Evolutionary conservation across 1,140 invertebrate species (phyloP).

Genomic region (Centruroides sculpturatus): DNA sequence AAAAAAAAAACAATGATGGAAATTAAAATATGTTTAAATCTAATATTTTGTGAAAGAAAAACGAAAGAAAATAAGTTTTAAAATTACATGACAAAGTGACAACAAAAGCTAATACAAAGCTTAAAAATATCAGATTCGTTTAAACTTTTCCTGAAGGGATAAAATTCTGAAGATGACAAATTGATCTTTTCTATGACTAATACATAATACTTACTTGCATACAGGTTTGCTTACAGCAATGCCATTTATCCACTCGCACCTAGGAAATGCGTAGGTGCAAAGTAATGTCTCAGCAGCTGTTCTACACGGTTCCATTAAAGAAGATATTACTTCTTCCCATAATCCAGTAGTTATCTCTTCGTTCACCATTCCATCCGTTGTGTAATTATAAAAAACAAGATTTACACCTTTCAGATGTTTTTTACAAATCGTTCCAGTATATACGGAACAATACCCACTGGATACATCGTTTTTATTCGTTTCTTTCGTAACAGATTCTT

Average conservation of each 20-base stretch:
- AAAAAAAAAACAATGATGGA: no score
- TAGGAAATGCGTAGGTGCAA: conserved; percentile 82
- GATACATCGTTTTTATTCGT: background rate
- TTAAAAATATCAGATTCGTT: no score
- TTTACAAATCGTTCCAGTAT: conserved; percentile 76
- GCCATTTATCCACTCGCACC: conserved; percentile 49
- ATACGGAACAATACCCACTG: conserved; percentile 62
- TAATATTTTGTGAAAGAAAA: no score
- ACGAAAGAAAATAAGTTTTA: no score
- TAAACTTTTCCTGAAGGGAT: no score
- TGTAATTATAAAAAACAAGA: conserved; percentile 64
- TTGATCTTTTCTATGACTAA: no score
- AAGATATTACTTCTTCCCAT: conserved; percentile 69
- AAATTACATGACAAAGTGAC: no score
- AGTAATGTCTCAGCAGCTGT: conserved; percentile 72
- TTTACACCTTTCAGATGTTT: conserved; percentile 51
- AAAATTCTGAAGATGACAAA: no score
- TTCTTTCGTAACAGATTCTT: background rate
- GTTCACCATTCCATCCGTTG: conserved; percentile 38
- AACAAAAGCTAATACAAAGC: no score
- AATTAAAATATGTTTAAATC: no score
- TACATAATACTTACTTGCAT: conserved; percentile 32
- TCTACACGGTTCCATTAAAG: conserved; percentile 62
- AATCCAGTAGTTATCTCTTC: conserved; percentile 65
- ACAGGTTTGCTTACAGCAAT: conserved; percentile 26